Conservation (phyloP, 2,113 vertebrate genomes). For the Sapayoa aenigma region DNA sequence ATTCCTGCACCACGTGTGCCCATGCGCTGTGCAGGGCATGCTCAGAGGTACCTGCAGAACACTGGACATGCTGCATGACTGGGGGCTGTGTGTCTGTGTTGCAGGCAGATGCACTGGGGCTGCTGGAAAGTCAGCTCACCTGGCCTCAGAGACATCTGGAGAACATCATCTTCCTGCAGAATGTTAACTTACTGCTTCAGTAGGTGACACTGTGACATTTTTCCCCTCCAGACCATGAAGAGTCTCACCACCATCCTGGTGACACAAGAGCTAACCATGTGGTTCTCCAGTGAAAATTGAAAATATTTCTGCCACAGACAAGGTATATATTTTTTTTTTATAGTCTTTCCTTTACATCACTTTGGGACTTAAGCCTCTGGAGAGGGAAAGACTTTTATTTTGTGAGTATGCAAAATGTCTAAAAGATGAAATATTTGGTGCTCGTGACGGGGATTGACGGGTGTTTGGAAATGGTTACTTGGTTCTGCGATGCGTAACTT, state of each 20-base stretch:
- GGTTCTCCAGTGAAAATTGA: not conserved
- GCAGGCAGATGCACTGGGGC: accelerated
- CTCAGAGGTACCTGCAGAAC: too few species aligned
- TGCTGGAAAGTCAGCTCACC: not conserved
- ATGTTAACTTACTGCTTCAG: not conserved
- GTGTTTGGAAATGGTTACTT: not conserved
- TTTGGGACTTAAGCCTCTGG: not conserved
- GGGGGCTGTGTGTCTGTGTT: accelerated
- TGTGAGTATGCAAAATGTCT: not conserved
- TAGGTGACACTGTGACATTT: not conserved
- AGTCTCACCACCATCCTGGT: not conserved
- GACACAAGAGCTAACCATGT: not conserved
- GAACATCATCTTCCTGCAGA: not conserved
- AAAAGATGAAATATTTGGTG: not conserved
- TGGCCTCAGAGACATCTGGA: not conserved
- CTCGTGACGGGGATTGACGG: not conserved
- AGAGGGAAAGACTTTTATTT: not conserved
- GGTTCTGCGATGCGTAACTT: not conserved
- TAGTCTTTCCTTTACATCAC: not conserved
- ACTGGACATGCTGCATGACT: accelerated
- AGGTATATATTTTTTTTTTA: not conserved
- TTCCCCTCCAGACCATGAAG: not conserved
- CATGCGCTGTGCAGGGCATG: not conserved
- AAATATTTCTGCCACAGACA: not conserved
- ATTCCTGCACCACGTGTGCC: not conserved